Conservation (phyloP, 2,113 vertebrate genomes). For the Struthio camelus region DNA sequence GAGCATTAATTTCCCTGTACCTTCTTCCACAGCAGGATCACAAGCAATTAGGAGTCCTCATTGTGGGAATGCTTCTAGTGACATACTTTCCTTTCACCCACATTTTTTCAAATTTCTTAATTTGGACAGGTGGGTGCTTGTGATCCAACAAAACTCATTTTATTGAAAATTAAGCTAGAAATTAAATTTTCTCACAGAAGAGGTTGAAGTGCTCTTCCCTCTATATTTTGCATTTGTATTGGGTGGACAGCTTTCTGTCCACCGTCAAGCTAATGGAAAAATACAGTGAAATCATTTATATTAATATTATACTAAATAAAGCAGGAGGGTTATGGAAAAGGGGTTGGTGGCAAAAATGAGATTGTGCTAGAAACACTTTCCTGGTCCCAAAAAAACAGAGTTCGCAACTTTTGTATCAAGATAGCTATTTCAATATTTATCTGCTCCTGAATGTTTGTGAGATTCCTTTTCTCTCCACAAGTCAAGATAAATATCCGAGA, state of each 20-base stretch:
- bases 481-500: not conserved
- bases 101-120: not conserved
- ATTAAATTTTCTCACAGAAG: not conserved
- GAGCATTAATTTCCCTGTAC: slow-evolving; percentile 40
- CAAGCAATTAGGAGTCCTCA: slow-evolving; percentile 41
- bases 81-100: not conserved
- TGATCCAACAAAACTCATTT: not conserved
- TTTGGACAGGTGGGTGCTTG: not conserved
- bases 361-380: not conserved
- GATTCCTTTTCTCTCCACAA: not conserved
- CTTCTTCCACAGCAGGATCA: slow-evolving; percentile 47
- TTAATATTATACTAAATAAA: not conserved
- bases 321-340: not conserved
- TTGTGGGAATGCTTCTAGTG: not conserved
- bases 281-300: not conserved
- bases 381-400: not conserved
- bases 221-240: not conserved
- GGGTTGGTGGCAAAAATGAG: not conserved
- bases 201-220: not conserved
- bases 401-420: not conserved
- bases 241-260: not conserved
- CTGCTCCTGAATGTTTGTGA: not conserved
- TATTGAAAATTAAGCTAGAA: slow-evolving; percentile 8
- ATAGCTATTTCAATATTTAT: slow-evolving; percentile 16
- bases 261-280: not conserved